Evolutionary conservation across 2,888 invertebrate genomes (phyloP), one percentile per base, ranked within the genome.

Genomic region (Hecatera dysodea): DNA sequence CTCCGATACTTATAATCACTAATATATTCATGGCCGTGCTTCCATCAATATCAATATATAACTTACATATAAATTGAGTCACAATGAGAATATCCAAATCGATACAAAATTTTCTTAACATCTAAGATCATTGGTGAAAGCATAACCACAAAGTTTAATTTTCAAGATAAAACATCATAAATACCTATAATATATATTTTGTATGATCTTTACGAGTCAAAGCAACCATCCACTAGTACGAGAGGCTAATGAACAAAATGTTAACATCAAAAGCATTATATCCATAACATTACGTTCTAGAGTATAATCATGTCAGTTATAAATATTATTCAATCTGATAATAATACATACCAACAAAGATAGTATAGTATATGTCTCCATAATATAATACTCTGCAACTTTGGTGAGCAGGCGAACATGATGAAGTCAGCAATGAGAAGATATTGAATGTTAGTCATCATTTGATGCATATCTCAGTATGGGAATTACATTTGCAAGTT

Each of bases 211-310:
- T 75, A 85, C 78, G 83, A 86, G 86, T 89, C 89, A 90, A 91
- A 92, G 92, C 91, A 89, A 87, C 85, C 88, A 84, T 88, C 80
- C 82, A 88, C 88, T 89, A 88, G 79, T 86, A 89, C 79, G 81
- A 78, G 83, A 86, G 73, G 86, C 88, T 88, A 90, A 87, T 68
- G 86, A 90, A 90, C 86, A 83, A 86, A 88, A 72, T 83, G 85
- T 90, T 81, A 90, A 92, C 93, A 92, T 90, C 89, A 84, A 93
- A 93, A 92, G 93, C 93, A 89, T 90, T 72, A 71, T 66, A 78
- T 69, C 48, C 68, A 67, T 81, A 80, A 80, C 71, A 36, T 67
- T 68, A 81, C 15, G 46, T 67, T 69, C 64, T 78, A 84, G n/a
- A n/a, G 65, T 77, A 63, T 75, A 44, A 46, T 9, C 7, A 66